These are phyloP conservation scores for Syritta pipiens DNA, from an alignment of 2,888 invertebrate genomes.

Conservation along the genomic window DNA sequence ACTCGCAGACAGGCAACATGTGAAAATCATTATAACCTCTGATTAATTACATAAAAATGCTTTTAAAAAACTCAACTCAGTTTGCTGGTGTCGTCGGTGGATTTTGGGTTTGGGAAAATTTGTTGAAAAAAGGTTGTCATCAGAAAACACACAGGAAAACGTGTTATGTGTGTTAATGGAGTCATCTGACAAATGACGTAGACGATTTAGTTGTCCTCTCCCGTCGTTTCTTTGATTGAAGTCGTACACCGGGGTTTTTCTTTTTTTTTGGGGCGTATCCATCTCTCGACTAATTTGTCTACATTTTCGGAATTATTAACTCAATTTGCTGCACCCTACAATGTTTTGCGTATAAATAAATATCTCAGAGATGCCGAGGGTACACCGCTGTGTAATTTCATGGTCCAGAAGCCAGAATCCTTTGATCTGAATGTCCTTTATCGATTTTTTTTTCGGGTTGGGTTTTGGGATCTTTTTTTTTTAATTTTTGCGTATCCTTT, in stretches of 20 bases:
- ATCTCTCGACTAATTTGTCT: no score
- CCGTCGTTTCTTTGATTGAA: no score
- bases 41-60: constrained; percentile 61
- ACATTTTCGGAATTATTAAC: no score
- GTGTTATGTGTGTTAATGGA: no score
- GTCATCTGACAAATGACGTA: no score
- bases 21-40: constrained; percentile 37
- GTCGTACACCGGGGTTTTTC: no score
- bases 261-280: no score
- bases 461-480: background rate
- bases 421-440: constrained; percentile 53
- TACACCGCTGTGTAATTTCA: constrained; percentile 40
- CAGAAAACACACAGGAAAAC: no score
- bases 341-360: background rate
- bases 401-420: constrained; percentile 41
- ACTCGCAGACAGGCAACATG: constrained; percentile 33
- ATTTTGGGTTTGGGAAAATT: background rate
- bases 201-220: no score
- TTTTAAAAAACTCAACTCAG: constrained; percentile 3
- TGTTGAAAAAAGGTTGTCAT: no score
- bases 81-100: background rate
- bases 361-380: no score
- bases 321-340: background rate
- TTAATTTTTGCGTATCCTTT: background rate
- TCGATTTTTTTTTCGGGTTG: constrained; percentile 38